These are phyloP conservation scores for Setipinna tenuifilis DNA, from an alignment of 2,797 vertebrate species.

Conservation along the genomic window DNA sequence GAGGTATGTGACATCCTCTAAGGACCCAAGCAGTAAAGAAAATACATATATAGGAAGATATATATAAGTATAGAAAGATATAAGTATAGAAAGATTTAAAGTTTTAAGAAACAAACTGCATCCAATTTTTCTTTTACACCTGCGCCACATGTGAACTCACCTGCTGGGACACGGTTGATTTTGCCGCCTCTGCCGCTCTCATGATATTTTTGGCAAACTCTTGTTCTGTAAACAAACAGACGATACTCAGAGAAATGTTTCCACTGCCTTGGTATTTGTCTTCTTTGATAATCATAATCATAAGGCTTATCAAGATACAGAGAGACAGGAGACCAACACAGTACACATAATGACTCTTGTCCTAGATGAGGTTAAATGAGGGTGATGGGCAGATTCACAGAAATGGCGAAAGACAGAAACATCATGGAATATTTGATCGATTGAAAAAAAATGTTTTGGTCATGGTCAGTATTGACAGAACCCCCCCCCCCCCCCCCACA, in stretches of 20 bases:
- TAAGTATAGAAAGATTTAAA: too few relatives aligned
- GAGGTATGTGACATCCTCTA: too few relatives aligned
- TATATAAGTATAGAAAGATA: too few relatives aligned
- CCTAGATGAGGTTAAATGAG: neutral
- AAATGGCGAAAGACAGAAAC: neutral
- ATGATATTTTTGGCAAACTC: constrained; percentile 88
- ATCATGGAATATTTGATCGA: constrained; percentile 4
- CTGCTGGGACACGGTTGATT: constrained; percentile 79
- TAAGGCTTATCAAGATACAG: neutral
- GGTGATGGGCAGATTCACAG: neutral
- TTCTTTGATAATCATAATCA: too few relatives aligned
- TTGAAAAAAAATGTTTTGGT: neutral
- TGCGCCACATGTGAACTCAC: constrained; percentile 63
- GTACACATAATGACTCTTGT: neutral
- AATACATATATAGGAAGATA: too few relatives aligned
- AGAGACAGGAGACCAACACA: neutral
- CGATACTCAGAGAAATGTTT: neutral
- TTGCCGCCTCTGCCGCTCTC: constrained; percentile 84
- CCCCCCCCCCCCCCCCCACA: neutral
- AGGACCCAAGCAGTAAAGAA: too few relatives aligned
- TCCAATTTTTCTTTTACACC: too few relatives aligned
- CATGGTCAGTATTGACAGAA: neutral
- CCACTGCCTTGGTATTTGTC: too few relatives aligned
- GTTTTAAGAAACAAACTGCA: too few relatives aligned
- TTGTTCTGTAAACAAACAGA: constrained; percentile 74